Conservation (phyloP, 1,140 invertebrate genomes). For the Drosophila athabasca region DNA sequence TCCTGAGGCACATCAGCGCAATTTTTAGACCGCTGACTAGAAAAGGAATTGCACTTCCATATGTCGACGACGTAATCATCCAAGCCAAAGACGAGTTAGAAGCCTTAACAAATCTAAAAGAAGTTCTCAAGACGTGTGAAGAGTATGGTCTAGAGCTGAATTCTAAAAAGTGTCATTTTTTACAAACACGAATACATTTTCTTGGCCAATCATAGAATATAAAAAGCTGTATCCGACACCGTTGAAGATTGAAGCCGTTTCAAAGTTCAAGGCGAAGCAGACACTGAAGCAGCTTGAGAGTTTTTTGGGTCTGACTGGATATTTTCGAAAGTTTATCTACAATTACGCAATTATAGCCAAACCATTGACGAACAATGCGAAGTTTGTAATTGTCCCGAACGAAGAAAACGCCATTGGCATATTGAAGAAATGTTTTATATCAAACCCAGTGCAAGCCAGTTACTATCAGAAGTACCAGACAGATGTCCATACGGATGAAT, state of each 20-base stretch:
- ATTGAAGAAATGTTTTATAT: too few species aligned
- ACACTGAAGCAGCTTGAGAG: slow-evolving; percentile 15
- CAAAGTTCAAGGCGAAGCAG: background rate
- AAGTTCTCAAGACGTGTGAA: slow-evolving; percentile 11
- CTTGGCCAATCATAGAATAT: slow-evolving; percentile 12
- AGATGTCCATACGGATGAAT: too few species aligned
- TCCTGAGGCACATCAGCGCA: too few species aligned
- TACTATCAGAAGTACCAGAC: too few species aligned
- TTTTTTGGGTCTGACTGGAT: slow-evolving; percentile 25
- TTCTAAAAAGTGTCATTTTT: background rate
- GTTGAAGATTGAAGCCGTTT: background rate
- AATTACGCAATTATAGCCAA: too few species aligned
- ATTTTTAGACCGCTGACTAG: too few species aligned
- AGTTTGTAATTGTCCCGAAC: too few species aligned
- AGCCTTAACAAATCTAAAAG: slow-evolving; percentile 7
- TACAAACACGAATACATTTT: background rate
- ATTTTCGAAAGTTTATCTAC: slow-evolving; percentile 15
- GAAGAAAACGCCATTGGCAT: too few species aligned
- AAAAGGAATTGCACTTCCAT: slow-evolving; percentile 2
- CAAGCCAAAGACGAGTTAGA: slow-evolving; percentile 4
- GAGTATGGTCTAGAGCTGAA: slow-evolving; percentile 1
- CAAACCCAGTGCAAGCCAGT: too few species aligned
- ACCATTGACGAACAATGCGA: too few species aligned
- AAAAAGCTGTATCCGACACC: background rate
- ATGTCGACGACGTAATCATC: slow-evolving; percentile 13